Base-by-base conservation (phyloP, 2,888 invertebrate species). In the Scelioninae gen. 2 region DNA sequence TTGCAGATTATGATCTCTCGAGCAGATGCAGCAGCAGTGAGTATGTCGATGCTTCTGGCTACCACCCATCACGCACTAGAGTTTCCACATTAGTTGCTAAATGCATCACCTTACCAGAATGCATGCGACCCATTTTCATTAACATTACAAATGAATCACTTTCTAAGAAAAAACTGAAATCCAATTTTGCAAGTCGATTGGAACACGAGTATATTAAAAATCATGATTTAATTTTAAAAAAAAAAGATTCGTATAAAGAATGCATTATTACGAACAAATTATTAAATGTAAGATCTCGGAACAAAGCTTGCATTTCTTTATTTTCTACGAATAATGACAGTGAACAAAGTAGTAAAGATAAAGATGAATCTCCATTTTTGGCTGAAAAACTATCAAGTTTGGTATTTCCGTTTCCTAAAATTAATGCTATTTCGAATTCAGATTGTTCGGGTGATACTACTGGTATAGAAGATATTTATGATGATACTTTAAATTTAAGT, bases 1-100 rank as follows among this genome's bases (percentile, higher is more conserved):
- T 84, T 80, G 65, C 83, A 83, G 83, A 83, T 83, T 73, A 58
- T 75, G 79, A 75, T 77, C 69, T 73, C 53, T 75, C 75, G 72
- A 78, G 80, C 76, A 77, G 71, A 53, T 76, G 63, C 53, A 77
- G 76, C 78, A 76, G 74, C 39, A 55, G 39, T 71, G 63, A 61
- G 55, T 61, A 61, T 67, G 33, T 39, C 7, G 43, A 22, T 33
- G 48, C 10, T 16, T 28, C 15, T 18, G 11, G 9, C 0, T 37
- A 61, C 53, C 53, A 55, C 28, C 67, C 77, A 64, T 9, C 63
- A 63, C 71, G 64, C 70, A 77, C 78, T 73, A 76, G 65, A 43
- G 75, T 71, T 22, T 78, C 69, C 11, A 73, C 83, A 76, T 78
- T 81, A 70, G 69, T 82, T 48, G 74, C 78, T 75, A 80, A 76